Percentiles rank a stretch among this genome's conserved stretches.
phyloP scores from a whole-genome alignment of 2,797 vertebrate species.

The Parambassis ranga region DNA sequence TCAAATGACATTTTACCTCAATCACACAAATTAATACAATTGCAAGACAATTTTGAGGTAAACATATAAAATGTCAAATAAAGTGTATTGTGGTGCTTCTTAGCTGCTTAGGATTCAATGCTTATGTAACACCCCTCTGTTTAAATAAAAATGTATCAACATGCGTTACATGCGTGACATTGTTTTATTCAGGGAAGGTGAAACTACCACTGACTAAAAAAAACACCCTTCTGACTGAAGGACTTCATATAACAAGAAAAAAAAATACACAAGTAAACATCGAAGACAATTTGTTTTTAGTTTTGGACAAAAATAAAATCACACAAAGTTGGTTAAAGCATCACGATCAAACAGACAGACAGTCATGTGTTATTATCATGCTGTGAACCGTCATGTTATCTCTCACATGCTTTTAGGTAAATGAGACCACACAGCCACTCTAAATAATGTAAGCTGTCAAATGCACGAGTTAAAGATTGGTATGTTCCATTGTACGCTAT shows the following conservation, averaged over 20 bases:
- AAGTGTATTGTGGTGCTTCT: no score
- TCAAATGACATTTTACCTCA: no score
- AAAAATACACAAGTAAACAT: background rate
- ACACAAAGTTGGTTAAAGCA: conserved; percentile 4
- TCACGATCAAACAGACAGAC: background rate
- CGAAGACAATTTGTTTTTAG: background rate
- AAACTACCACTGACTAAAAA: background rate
- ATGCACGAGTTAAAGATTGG: no score
- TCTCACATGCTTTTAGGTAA: conserved; percentile 17
- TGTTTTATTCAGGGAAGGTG: background rate
- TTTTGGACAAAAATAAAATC: conserved; percentile 15
- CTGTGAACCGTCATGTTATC: conserved; percentile 5
- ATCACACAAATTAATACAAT: no score
- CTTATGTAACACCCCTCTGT: no score
- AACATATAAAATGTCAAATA: no score
- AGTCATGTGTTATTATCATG: conserved; percentile 24
- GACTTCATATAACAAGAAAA: background rate
- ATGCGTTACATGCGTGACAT: no score
- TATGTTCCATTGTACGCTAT: no score
- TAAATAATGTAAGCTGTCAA: background rate
- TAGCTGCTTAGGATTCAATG: no score
- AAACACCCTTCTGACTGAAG: background rate
- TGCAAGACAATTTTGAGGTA: no score
- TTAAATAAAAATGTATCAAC: no score
- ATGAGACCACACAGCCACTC: background rate